Conservation (phyloP, 2,113 vertebrate genomes). For the Speoplatyrhinus poulsoni region DNA sequence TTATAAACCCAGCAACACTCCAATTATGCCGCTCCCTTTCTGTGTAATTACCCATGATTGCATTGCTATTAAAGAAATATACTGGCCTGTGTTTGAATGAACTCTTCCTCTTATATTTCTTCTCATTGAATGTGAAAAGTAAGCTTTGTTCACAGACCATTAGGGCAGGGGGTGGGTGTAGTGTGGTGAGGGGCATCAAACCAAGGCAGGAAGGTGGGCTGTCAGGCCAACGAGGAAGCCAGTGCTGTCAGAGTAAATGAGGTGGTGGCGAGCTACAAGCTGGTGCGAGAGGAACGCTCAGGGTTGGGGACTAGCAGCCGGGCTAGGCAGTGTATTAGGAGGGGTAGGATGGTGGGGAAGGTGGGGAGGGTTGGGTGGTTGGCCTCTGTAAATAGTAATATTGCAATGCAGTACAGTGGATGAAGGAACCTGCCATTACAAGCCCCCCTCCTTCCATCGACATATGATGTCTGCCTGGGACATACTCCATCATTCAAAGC, state of each 20-base stretch:
- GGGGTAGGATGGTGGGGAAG: conserved; percentile 20
- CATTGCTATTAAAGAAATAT: conserved; percentile 31
- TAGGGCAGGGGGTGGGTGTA: conserved; percentile 25
- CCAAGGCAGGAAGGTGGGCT: conserved; percentile 36
- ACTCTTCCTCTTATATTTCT: conserved; percentile 10
- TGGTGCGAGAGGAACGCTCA: conserved; percentile 30
- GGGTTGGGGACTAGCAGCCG: conserved; percentile 26
- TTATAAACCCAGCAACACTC: conserved; percentile 11
- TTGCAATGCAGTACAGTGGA: conserved; percentile 49
- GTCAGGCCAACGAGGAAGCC: conserved; percentile 41
- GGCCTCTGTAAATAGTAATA: conserved; percentile 61
- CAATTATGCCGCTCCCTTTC: conserved; percentile 24
- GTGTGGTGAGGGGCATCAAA: conserved; percentile 35
- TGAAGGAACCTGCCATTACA: conserved; percentile 20
- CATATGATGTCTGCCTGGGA: conserved; percentile 71
- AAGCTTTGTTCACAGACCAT: conserved; percentile 37
- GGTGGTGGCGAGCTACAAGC: conserved; percentile 41
- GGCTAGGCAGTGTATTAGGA: conserved; percentile 8
- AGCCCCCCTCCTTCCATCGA: conserved; percentile 56
- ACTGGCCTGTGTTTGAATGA: conserved; percentile 35
- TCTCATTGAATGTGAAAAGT: conserved; percentile 28
- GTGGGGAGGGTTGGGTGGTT: conserved; percentile 6
- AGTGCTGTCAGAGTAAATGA: conserved; percentile 43
- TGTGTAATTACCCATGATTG: conserved; percentile 28
- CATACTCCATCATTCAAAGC: conserved; percentile 71